phyloP scores from a whole-genome alignment of 2,113 vertebrate genomes.

The Narcine bancroftii region DNA sequence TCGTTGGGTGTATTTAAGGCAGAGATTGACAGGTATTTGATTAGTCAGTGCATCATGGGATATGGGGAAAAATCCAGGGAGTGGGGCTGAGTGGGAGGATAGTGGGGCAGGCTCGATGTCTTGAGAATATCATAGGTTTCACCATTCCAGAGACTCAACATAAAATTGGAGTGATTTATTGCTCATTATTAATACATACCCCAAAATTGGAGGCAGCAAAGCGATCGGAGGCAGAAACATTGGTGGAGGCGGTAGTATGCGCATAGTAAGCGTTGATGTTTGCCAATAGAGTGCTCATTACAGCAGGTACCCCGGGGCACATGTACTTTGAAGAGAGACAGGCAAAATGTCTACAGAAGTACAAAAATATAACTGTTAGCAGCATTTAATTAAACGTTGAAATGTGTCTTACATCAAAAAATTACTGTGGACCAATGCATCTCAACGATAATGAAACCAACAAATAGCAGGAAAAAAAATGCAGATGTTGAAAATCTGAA shows the following conservation, averaged over 20 bases:
- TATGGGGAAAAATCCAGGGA: no score
- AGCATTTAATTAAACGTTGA: not conserved
- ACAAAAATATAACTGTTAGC: not conserved
- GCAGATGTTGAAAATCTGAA: no score
- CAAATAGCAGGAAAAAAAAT: not conserved
- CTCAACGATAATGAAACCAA: not conserved
- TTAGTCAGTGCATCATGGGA: no score
- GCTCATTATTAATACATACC: conserved; percentile 60
- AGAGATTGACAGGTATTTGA: no score
- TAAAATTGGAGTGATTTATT: not conserved
- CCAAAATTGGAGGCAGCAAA: conserved; percentile 97
- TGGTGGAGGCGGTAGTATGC: conserved; percentile 93
- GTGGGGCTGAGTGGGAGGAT: no score
- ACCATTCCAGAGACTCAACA: not conserved
- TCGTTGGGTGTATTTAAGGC: no score
- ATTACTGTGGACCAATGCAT: not conserved
- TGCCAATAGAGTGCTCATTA: conserved; percentile 95
- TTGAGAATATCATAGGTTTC: not conserved
- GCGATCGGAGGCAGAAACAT: conserved; percentile 91
- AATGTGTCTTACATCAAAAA: not conserved
- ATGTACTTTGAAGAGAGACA: conserved; percentile 98
- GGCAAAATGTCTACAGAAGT: conserved; percentile 80
- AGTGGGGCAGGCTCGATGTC: no score
- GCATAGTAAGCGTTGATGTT: conserved; percentile 98
- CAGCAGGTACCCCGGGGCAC: conserved; percentile 91